Evolutionary conservation across 2,888 invertebrate genomes (phyloP).

Genomic region (Eugnorisma glareosa): DNA sequence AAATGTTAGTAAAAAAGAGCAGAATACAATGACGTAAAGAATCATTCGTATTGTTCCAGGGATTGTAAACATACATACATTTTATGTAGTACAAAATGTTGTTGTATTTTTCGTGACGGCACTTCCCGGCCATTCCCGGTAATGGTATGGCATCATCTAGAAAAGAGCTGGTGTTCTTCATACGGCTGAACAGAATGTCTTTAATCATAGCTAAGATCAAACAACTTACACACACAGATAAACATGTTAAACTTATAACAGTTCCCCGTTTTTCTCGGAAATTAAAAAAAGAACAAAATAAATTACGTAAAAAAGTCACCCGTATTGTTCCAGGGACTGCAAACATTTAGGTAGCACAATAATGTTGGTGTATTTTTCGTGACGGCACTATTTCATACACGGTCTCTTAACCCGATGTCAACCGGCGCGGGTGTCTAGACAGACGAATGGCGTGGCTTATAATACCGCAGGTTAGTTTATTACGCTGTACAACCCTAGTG

Average conservation of each 20-base stretch:
- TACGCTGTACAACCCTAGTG: conserved; percentile 33
- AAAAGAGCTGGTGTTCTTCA: neutral
- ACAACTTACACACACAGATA: neutral
- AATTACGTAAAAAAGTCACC: conserved; percentile 1
- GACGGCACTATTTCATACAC: conserved; percentile 66
- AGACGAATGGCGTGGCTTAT: conserved; percentile 62
- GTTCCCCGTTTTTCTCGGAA: neutral
- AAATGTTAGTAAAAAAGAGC: neutral
- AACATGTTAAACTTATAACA: neutral
- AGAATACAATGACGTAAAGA: neutral
- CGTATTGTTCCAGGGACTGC: conserved; percentile 25
- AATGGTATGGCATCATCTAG: conserved; percentile 44
- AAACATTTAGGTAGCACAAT: conserved; percentile 66
- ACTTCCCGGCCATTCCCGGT: too few species aligned
- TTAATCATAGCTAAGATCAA: neutral
- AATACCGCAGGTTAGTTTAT: conserved; percentile 53
- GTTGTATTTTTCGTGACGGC: conserved; percentile 60
- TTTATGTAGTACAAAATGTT: conserved; percentile 59
- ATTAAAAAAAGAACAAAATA: neutral
- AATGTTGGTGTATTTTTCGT: conserved; percentile 61
- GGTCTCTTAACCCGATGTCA: conserved; percentile 65
- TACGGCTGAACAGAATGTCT: neutral
- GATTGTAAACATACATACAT: conserved; percentile 61
- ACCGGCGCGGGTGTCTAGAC: conserved; percentile 49
- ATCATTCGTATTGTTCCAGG: conserved; percentile 13